Evolutionary conservation across 2,797 vertebrate species (phyloP), one percentile per base, ranked within the genome.

Genomic region (Sebastes taczanowskii): DNA sequence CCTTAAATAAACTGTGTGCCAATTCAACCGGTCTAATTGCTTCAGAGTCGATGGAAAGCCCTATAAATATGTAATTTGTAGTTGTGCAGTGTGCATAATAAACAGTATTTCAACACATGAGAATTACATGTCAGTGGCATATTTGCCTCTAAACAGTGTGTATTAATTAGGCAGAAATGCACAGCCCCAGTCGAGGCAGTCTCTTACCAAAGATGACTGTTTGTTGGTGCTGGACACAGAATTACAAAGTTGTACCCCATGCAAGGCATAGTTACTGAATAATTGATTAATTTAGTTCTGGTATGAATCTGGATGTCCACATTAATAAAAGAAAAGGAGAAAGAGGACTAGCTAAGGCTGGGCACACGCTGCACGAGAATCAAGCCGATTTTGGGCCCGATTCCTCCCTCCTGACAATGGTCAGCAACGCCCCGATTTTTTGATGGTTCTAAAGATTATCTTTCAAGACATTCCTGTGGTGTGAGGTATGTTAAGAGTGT

Each of bases 1-100:
- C 69, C 72, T 86, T 84, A 58, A 85, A 75, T 82, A 82, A 78
- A 84, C 42, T 34, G 55, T 77, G 85, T 81, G 71, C 5, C 35
- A 67, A 60, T 73, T 14, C 35, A 82, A 30, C 14, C 42, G 25
- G 23, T 74, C 58, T 84, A 86, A 87, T 88, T 87, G 71, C 42
- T 67, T 75, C 23, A 9, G 13, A 59, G 62, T 49, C 4, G 2
- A 27, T 76, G 18, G 66, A 71, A 74, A 25, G 20, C 25, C 27
- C 65, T 70, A 30, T 67, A 70, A 67, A 74, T 63, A 60, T 49
- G 13, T 59, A 38, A 76, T 84, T 67, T 73, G 25, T 65, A n/a
- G 63, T 42, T 55, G 29, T 61, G 55, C 1, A 46, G n/a, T 18
- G 4, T 23, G 13, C 30, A 20, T 67, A 55, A 74, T 64, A 67